Evolutionary conservation across 2,113 vertebrate species (phyloP).

Genomic region (Chinchilla lanigera): DNA sequence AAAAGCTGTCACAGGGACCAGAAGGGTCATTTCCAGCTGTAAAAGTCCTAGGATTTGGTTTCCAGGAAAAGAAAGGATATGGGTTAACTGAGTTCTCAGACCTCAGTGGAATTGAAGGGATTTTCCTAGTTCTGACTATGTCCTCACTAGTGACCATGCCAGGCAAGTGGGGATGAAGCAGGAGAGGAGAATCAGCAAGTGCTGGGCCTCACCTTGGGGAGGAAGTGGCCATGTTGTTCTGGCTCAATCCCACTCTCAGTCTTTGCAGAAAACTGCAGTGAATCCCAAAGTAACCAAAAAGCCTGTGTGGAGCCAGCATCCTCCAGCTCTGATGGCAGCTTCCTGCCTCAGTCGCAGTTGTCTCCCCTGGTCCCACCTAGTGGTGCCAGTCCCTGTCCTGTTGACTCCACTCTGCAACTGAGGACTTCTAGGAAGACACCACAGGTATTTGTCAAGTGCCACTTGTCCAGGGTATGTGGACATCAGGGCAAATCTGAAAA

Average conservation of each 20-base stretch:
- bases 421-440: not conserved
- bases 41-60: conserved; percentile 59
- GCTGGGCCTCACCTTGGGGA: not conserved
- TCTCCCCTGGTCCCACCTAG: not conserved
- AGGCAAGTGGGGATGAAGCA: not conserved
- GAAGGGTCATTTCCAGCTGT: conserved; percentile 45
- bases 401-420: not conserved
- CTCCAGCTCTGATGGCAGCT: too few species aligned
- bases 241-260: not conserved
- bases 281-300: not conserved
- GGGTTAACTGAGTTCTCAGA: conserved; percentile 42
- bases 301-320: not conserved
- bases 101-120: conserved; percentile 2
- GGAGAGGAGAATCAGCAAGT: not conserved
- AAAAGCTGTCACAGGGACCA: not conserved
- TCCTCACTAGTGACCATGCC: not conserved
- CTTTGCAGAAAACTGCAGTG: not conserved
- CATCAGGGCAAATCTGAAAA: not conserved
- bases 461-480: not conserved
- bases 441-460: too few species aligned
- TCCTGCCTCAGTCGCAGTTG: not conserved
- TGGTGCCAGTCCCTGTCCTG: not conserved
- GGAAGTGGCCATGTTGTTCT: not conserved
- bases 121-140: conserved; percentile 34
- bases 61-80: conserved; percentile 48